Base-by-base conservation (phyloP, 2,888 invertebrate genomes). In the Folsomia manolachei region DNA sequence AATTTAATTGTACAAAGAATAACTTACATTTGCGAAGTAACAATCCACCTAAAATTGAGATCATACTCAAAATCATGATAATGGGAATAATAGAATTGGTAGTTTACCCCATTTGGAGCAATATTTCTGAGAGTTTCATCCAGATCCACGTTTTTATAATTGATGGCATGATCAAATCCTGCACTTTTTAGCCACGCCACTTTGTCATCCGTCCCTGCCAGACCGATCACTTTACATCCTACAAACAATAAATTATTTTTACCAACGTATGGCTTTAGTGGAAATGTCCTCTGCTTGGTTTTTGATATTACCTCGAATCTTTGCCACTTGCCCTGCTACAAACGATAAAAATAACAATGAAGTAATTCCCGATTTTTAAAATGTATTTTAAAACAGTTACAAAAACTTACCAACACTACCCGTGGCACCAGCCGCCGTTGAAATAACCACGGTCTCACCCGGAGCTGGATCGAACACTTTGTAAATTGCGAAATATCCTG, bases 321-420 rank as follows among this genome's bases (percentile, higher is more conserved):
- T 92, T 0, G 88, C 92, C 75, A 93, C 90, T 85, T 92, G 92
- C 1, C 92, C 92, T 26, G 91, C 92, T n/a, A n/a, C n/a, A n/a
- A n/a, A n/a, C n/a, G n/a, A n/a, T n/a, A n/a, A n/a, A n/a, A n/a
- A n/a, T n/a, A n/a, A n/a, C n/a, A n/a, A n/a, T n/a, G n/a, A n/a
- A n/a, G n/a, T n/a, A n/a, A n/a, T n/a, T n/a, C n/a, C n/a, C n/a
- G n/a, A n/a, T n/a, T n/a, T n/a, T n/a, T n/a, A n/a, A n/a, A n/a
- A n/a, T n/a, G n/a, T n/a, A n/a, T n/a, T n/a, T n/a, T n/a, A n/a
- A n/a, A n/a, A n/a, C n/a, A n/a, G n/a, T n/a, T n/a, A n/a, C n/a
- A n/a, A n/a, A n/a, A n/a, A n/a, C n/a, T n/a, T n/a, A n/a, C n/a
- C n/a, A 65, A 89, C 86, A 72, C 88, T 89, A 4, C 92, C 93